Base-by-base conservation (phyloP, 2,888 invertebrate genomes). In the Agelastica alni region DNA sequence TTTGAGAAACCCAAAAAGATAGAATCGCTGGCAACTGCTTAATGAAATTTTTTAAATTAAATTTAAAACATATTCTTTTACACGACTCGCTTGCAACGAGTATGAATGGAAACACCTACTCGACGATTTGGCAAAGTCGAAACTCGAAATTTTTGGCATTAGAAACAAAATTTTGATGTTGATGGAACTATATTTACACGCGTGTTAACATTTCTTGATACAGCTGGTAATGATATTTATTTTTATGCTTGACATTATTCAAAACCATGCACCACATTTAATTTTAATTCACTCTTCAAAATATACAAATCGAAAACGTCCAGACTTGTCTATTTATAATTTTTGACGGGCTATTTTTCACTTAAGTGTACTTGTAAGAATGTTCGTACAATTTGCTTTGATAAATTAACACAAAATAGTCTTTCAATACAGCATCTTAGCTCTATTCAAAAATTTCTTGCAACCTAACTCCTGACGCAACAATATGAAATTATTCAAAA, bases 91-190 rank as follows among this genome's bases (percentile, higher is more conserved):
- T 7, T 12, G 34, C 34, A 36, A 4, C 10, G 17, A 30, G 51
- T 45, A 54, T 55, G 55, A 55, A 55, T 55, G 55, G n/a, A n/a
- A 51, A 55, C 55, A 42, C 51, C 55, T 13, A 51, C 48, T 43
- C 42, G 53, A 13, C n/a, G 13, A 34, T 55, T 55, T 55, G 55
- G 51, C 55, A 51, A 55, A 46, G 44, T 20, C 36, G 39, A 28
- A 42, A 34, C 16, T 31, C 17, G 32, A 51, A 41, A 49, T 55
- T 37, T 47, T 47, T 47, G 47, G 39, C 47, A 47, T 47, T 37
- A 47, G 47, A 30, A 37, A 9, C 39, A 47, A 37, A n/a, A 37
- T 47, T 39, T 47, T 39, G 28, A 30, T 47, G n/a, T n/a, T n/a
- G 47, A 30, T 30, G 28, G 14, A 4, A 30, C 39, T 47, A 39